Evolutionary conservation across 2,113 vertebrate genomes (phyloP), one percentile per base, ranked within the genome.

Genomic region (Ciconia stormi): DNA sequence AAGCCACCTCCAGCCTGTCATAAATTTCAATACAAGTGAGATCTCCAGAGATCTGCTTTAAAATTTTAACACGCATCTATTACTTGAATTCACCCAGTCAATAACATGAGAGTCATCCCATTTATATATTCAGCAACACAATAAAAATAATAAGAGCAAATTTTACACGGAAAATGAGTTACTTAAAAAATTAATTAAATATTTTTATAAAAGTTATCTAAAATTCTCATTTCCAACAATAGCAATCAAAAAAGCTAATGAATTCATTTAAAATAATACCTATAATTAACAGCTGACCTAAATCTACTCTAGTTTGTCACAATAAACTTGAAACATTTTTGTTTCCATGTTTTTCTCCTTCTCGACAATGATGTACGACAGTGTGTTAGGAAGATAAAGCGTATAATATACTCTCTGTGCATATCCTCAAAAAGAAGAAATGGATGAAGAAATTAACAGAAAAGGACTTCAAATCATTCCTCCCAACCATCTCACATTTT

Each of bases 211-310:
- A 72, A 44, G 1, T 23, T 69, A 27, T 11, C 13, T 19, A 61
- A 56, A 88, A 66, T 36, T 59, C 20, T 61, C 1, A 53, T 86
- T 85, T 71, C 10, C 46, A 88, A 44, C 5, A 82, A 76, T 1
- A 13, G 1, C 5, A 66, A 76, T 11, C 0, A 47, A 78, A 84
- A 82, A n/a, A 63, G 6, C 3, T 14, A 38, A 21, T 2, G 0
- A 84, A 70, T 40, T 36, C 5, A 63, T 67, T 71, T 73, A 13
- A 87, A 80, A 40, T 66, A 72, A 50, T 82, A n/a, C 27, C 5
- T 46, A 10, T 66, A 77, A 32, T 36, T 94, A 55, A 66, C 2
- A 61, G 9, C 10, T 73, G n/a, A 32, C 8, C 1, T 53, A 62
- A n/a, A 4, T 30, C 50, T 78, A 50, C 20, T 73, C 17, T 69